phyloP scores from a whole-genome alignment of 2,113 vertebrate genomes.

The Channa argus region DNA sequence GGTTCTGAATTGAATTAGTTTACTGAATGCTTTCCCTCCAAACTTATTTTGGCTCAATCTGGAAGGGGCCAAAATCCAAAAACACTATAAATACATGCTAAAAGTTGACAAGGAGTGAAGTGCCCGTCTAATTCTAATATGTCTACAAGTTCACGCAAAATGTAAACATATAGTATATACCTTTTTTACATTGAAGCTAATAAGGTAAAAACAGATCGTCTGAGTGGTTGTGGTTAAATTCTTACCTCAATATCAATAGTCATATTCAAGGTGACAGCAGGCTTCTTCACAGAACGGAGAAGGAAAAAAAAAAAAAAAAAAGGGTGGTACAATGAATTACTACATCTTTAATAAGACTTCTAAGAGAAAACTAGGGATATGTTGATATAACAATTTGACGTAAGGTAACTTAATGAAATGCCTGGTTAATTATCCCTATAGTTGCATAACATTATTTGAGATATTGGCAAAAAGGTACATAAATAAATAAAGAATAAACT shows the following conservation, averaged over 20 bases:
- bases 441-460: background rate
- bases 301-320: too few relatives aligned
- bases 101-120: too few relatives aligned
- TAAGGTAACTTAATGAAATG: background rate
- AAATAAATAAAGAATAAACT: background rate
- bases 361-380: background rate
- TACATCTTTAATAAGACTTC: background rate
- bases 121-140: background rate
- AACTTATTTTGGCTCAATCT: too few relatives aligned
- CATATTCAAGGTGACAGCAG: constrained; percentile 53
- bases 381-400: too few relatives aligned
- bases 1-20: too few relatives aligned
- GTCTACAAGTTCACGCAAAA: background rate
- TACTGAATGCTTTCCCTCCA: too few relatives aligned
- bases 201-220: background rate
- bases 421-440: background rate
- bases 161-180: too few relatives aligned
- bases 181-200: too few relatives aligned
- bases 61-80: too few relatives aligned
- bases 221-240: background rate
- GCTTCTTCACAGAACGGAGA: background rate
- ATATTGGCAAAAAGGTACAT: too few relatives aligned
- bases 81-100: too few relatives aligned
- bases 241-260: constrained; percentile 73
- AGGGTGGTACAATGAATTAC: background rate